phyloP scores from a whole-genome alignment of 2,797 vertebrate species.

The Notamacropus eugenii region DNA sequence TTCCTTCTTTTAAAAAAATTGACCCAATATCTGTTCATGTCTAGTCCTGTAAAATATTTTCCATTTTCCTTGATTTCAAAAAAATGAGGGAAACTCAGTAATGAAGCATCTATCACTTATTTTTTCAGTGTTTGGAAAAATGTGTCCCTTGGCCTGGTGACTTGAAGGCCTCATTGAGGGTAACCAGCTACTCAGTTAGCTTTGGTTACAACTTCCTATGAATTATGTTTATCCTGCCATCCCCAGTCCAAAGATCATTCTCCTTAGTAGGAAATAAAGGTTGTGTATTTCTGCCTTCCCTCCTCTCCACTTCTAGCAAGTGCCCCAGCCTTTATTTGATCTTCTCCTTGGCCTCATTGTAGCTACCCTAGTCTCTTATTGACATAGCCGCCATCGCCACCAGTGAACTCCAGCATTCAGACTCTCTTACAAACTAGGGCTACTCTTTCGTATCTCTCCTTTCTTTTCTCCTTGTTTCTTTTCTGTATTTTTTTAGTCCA shows the following conservation, averaged over 20 bases:
- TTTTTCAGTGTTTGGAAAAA: not conserved
- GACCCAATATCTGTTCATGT: not conserved
- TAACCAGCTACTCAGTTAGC: not conserved
- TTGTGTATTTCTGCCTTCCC: not conserved
- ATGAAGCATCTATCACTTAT: not conserved
- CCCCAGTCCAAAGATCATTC: not conserved
- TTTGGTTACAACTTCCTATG: not conserved
- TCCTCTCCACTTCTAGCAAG: not conserved
- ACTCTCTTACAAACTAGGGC: not conserved
- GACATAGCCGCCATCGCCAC: not conserved
- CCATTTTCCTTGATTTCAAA: not conserved
- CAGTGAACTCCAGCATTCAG: not conserved
- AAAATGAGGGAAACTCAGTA: not conserved
- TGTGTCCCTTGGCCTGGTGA: not conserved
- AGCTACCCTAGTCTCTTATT: not conserved
- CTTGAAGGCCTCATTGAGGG: not conserved
- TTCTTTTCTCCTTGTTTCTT: not conserved
- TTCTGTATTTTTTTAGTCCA: not conserved
- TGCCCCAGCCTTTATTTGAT: not conserved
- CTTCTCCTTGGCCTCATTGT: not conserved
- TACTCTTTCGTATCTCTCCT: not conserved
- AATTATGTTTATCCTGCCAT: not conserved
- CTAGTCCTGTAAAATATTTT: not conserved
- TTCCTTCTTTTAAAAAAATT: not conserved
- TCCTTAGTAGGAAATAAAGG: not conserved